Evolutionary conservation across 2,113 vertebrate species (phyloP), one percentile per base, ranked within the genome.

Genomic region (Malurus cyaneus): DNA sequence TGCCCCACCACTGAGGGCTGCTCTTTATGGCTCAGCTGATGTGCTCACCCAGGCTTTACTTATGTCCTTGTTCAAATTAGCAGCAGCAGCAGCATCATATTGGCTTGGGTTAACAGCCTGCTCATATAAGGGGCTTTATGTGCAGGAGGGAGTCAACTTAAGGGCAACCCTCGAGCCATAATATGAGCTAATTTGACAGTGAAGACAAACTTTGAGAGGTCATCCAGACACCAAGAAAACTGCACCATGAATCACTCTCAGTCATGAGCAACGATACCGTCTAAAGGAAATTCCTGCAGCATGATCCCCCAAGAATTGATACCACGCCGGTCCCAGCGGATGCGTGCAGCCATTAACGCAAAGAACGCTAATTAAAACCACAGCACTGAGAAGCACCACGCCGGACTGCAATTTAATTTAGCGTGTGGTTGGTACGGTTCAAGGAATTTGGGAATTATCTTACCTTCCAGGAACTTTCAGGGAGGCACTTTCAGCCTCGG

Each of bases 151-250:
- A 96, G 93, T 97, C 96, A 96, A 80, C 81, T 83, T 92, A 86
- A 95, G 93, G 95, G 94, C 95, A 96, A 82, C 64, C 80, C 90
- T 88, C 80, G 83, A 95, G 49, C 85, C 86, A 92, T 94, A 95
- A 93, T 73, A 94, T 71, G 72, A 92, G 76, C 67, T 94, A 96
- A 94, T 96, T 90, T 96, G 93, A 92, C 94, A 95, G 93, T 50
- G 82, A 96, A 96, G 95, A 95, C 95, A 96, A 95, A 96, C 94
- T 95, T 83, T 80, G 76, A 94, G 92, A 96, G 92, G 96, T 90
- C 94, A 96, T 74, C 82, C 85, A 96, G 93, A 94, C 93, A 96
- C 90, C 90, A 67, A 86, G 77, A 92, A 53, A 90, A 49, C 64
- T 76, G 80, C 49, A 39, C 60, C 85, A 86, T 94, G 95, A 96